Percentiles rank a stretch among this genome's conserved stretches.
These are phyloP conservation scores for Bucco capensis DNA, from an alignment of 2,113 vertebrate genomes.

Conservation along the genomic window DNA sequence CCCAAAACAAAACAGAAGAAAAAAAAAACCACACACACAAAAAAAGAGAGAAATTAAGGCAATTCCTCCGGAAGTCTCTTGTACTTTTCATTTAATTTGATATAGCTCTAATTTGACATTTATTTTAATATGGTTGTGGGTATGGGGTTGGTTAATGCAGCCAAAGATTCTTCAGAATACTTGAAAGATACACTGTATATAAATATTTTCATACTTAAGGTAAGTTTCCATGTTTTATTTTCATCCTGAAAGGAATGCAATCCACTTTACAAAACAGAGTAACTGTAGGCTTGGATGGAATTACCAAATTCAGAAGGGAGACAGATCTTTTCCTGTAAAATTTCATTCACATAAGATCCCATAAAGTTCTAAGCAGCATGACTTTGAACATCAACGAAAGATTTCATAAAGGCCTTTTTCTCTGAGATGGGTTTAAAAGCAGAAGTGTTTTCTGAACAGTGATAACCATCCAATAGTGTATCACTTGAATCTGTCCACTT, in stretches of 20 bases:
- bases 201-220: neutral
- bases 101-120: neutral
- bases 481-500: neutral
- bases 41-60: neutral
- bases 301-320: neutral
- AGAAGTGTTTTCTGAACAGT: neutral
- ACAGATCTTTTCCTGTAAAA: neutral
- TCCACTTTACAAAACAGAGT: neutral
- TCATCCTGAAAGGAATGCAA: neutral
- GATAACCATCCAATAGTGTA: neutral
- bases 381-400: neutral
- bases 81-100: neutral
- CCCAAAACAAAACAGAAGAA: too few relatives aligned
- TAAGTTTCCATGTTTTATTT: neutral
- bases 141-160: neutral
- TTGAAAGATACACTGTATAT: neutral
- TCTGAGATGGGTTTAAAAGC: neutral
- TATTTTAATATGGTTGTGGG: neutral
- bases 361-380: neutral
- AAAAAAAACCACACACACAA: too few relatives aligned
- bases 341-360: neutral
- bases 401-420: neutral
- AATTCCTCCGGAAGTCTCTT: neutral
- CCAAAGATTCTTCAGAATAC: neutral
- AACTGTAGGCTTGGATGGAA: neutral